Evolutionary conservation across 2,888 invertebrate genomes (phyloP), one percentile per base, ranked within the genome.

Genomic region (Agrilus cyanescens): DNA sequence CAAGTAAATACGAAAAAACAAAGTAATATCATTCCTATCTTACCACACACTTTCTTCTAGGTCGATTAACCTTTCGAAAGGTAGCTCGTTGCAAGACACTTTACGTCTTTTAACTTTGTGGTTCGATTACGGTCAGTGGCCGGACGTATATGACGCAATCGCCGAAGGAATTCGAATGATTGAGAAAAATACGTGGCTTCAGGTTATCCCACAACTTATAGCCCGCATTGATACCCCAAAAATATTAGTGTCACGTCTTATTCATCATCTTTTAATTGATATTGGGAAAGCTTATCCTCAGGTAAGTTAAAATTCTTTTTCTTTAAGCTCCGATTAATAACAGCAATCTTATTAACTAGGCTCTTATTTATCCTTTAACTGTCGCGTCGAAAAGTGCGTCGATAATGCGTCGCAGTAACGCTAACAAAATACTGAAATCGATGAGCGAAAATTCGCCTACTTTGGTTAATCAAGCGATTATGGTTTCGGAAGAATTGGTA

Each of bases 171-270:
- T 97, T 51, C 79, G 88, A 53, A 78, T 86, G 2, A 94, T 97
- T 32, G 93, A 95, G 60, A 91, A 98, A 47, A 94, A 96, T 58
- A 97, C 95, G 3, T 99, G 98, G 98, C 73, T 99, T 8, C 97
- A 98, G 75, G 96, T 99, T 0, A 96, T 99, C 53, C 98, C 98
- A 0, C 98, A 99, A 63, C 71, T 99, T 25, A 98, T 99, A 51
- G 97, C 98, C 0, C 77, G 98, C 40, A 96, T 99, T 47, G 98
- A 99, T 60, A 94, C 94, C 0, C 88, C 88, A 0, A 74, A 93
- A 30, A 81, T 83, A 40, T 68, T 91, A 41, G 95, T 97, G 1
- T 87, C 89, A 0, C 82, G 87, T 47, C 71, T 96, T 34, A 94
- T 99, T 46, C 90, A 94, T 61, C 85, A 93, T 57, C 71, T 98